Percentiles rank a stretch among this genome's conserved stretches.
Evolutionary conservation across 1,140 invertebrate genomes (phyloP).

Genomic region (Episyrphus balteatus): DNA sequence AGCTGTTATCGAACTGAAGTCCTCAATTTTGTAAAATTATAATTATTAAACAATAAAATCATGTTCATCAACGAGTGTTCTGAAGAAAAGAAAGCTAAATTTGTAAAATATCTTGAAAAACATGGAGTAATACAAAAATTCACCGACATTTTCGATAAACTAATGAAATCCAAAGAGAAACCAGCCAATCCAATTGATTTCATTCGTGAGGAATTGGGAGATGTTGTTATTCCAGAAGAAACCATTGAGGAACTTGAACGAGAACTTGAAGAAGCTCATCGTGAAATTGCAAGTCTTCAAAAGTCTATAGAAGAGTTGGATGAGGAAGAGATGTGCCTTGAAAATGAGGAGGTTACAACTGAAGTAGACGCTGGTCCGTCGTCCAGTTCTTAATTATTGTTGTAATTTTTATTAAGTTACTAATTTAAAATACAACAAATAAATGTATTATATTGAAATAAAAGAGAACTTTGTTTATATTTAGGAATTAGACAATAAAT

Average conservation of each 20-base stretch:
- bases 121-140: not conserved
- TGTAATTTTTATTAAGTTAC: too few species aligned
- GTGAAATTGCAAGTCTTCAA: not conserved
- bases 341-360: not conserved
- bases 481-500: too few species aligned
- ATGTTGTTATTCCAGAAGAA: not conserved
- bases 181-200: constrained; percentile 4
- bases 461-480: too few species aligned
- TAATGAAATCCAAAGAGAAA: constrained; percentile 1
- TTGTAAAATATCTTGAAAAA: not conserved
- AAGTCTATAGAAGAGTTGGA: not conserved
- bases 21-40: too few species aligned
- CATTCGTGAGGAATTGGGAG: constrained; percentile 5
- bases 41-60: too few species aligned
- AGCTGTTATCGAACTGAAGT: too few species aligned
- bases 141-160: constrained; percentile 1
- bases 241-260: constrained; percentile 1
- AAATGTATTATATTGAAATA: too few species aligned
- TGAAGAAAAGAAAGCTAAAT: constrained; percentile 2
- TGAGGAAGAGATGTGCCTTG: not conserved
- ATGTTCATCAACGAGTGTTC: not conserved
- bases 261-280: constrained; percentile 1
- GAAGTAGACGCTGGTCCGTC: not conserved
- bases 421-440: too few species aligned
- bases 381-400: too few species aligned